A percentile compares a stretch with the other conserved stretches of the same genome.
Conservation (phyloP, 1,140 invertebrate species). For the Drosophila yakuba region DNA sequence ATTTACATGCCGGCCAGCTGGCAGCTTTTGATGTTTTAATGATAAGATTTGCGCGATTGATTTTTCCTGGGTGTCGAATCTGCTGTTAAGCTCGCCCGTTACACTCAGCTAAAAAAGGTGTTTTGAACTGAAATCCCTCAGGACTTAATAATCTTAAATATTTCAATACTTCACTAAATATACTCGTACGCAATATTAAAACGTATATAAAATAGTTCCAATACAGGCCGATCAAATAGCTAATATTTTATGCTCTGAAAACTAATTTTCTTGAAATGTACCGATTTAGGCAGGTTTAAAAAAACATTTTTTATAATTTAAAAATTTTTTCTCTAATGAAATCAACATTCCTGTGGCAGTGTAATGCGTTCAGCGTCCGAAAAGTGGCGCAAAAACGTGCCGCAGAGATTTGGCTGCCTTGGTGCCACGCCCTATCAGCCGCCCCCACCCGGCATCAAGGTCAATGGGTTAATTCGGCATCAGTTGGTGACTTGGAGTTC, state of each 20-base stretch:
- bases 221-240: too few species aligned
- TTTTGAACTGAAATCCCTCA: too few species aligned
- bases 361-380: background rate
- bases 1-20: slow-evolving; percentile 69
- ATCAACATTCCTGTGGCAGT: slow-evolving; percentile 2
- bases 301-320: too few species aligned
- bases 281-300: too few species aligned
- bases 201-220: too few species aligned
- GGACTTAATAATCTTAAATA: too few species aligned
- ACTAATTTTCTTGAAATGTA: too few species aligned
- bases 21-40: slow-evolving; percentile 81
- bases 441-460: slow-evolving; percentile 62
- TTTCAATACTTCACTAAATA: too few species aligned
- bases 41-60: slow-evolving; percentile 80
- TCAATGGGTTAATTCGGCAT: slow-evolving; percentile 76
- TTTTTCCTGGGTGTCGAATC: slow-evolving; percentile 76
- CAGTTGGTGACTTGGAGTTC: slow-evolving; percentile 27
- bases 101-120: slow-evolving; percentile 7
- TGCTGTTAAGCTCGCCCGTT: slow-evolving; percentile 17
- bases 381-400: slow-evolving; percentile 74
- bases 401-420: slow-evolving; percentile 13
- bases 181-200: too few species aligned
- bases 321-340: too few species aligned
- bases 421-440: slow-evolving; percentile 26
- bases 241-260: too few species aligned